Base-by-base conservation (phyloP, 2,888 invertebrate genomes). In the Malacosoma neustria region DNA sequence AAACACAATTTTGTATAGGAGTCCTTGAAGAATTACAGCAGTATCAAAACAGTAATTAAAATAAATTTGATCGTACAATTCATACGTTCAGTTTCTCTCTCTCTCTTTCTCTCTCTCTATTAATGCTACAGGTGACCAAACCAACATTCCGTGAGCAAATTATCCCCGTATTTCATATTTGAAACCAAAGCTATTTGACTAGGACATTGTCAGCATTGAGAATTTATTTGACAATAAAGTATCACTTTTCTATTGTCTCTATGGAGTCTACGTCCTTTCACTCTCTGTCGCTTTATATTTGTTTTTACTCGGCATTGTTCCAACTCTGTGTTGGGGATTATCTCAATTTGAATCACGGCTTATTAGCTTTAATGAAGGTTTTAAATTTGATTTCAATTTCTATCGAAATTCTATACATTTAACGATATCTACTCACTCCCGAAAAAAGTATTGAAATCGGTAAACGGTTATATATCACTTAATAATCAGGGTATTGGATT, bases 211-310 rank as follows among this genome's bases (percentile, higher is more conserved):
- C 53, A 56, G 48, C 53, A 56, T 52, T 49, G 46, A 50, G 47
- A 52, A 62, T 68, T 63, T 66, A 57, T 66, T 61, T 55, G 59
- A 57, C 53, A 54, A 46, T 51, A 55, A 57, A 63, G 63, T 72
- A 70, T 72, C 57, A 55, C 56, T 72, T 73, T 74, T 66, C 69
- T 68, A 65, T 70, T 69, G 65, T 69, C 57, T 62, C 43, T 49
- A 43, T 55, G 62, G 61, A 61, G 53, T 54, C 54, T 49, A 48
- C 41, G 49, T 53, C 56, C 54, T 68, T 66, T 70, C 54, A 57
- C 56, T 64, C 44, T 62, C 51, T 45, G 56, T 53, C 61, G 64
- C 59, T 56, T 56, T 57, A 53, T 60, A 51, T 65, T 59, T 63
- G 52, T 54, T 54, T 58, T 57, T 57, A 22, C 40, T 48, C 46